phyloP scores from a whole-genome alignment of 2,113 vertebrate genomes.

The Euleptes europaea region DNA sequence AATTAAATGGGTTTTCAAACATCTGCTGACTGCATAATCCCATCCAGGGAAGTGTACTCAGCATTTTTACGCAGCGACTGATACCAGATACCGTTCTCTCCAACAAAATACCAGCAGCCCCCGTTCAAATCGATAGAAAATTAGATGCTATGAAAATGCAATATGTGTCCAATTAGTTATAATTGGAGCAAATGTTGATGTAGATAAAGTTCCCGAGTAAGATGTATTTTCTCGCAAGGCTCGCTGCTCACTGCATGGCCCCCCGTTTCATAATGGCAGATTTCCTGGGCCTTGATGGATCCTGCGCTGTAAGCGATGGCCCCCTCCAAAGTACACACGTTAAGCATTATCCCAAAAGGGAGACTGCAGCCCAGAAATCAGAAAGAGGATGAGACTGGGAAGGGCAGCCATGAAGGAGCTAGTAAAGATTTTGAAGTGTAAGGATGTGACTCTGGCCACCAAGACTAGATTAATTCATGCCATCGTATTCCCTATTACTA shows the following conservation, averaged over 20 bases:
- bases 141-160: conserved; percentile 72
- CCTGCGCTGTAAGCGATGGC: conserved; percentile 43
- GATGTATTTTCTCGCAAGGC: not conserved
- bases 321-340: conserved; percentile 21
- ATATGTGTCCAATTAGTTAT: conserved; percentile 74
- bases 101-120: conserved; percentile 64
- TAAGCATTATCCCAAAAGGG: conserved; percentile 60
- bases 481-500: too few species aligned
- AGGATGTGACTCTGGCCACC: too few species aligned
- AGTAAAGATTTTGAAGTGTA: too few species aligned
- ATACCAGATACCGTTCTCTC: conserved; percentile 53
- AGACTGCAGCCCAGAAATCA: too few species aligned
- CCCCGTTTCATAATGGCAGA: rapidly evolving
- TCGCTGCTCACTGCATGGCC: not conserved
- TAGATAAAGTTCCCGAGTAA: conserved; percentile 58
- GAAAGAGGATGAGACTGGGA: too few species aligned
- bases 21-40: conserved; percentile 75
- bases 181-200: conserved; percentile 69
- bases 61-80: conserved; percentile 68
- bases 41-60: conserved; percentile 64
- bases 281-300: not conserved
- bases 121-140: conserved; percentile 75
- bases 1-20: conserved; percentile 73
- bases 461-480: too few species aligned
- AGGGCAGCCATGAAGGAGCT: too few species aligned